These are phyloP conservation scores for Armadillidium nasatum DNA, from an alignment of 1,140 invertebrate genomes.

Conservation along the genomic window DNA sequence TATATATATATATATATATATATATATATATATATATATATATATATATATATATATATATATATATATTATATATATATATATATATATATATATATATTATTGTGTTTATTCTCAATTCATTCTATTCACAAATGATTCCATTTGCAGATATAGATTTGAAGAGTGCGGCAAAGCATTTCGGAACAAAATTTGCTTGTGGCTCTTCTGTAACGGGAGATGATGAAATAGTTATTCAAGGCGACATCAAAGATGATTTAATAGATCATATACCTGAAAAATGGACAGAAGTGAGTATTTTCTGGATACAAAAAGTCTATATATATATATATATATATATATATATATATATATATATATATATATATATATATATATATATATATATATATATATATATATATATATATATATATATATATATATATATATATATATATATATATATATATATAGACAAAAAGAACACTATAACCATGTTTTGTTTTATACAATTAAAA, in stretches of 20 bases:
- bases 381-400: neutral
- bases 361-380: neutral
- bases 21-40: too few relatives aligned
- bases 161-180: slow-evolving; percentile 96
- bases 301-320: too few relatives aligned
- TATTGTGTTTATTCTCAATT: too few relatives aligned
- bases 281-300: slow-evolving; percentile 73
- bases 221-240: slow-evolving; percentile 99
- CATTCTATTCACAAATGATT: too few relatives aligned
- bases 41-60: too few relatives aligned
- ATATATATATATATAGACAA: too few relatives aligned
- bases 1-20: too few relatives aligned
- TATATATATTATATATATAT: too few relatives aligned
- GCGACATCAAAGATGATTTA: slow-evolving; percentile 93
- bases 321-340: neutral
- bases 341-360: neutral
- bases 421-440: too few relatives aligned
- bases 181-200: slow-evolving; percentile 96
- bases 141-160: slow-evolving; percentile 81
- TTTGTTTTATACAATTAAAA: too few relatives aligned
- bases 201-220: slow-evolving; percentile 96
- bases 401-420: neutral
- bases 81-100: too few relatives aligned
- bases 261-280: slow-evolving; percentile 97
- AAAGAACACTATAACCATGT: too few relatives aligned